These are phyloP conservation scores for Drosophila kikkawai DNA, from an alignment of 1,140 invertebrate species.

Conservation along the genomic window DNA sequence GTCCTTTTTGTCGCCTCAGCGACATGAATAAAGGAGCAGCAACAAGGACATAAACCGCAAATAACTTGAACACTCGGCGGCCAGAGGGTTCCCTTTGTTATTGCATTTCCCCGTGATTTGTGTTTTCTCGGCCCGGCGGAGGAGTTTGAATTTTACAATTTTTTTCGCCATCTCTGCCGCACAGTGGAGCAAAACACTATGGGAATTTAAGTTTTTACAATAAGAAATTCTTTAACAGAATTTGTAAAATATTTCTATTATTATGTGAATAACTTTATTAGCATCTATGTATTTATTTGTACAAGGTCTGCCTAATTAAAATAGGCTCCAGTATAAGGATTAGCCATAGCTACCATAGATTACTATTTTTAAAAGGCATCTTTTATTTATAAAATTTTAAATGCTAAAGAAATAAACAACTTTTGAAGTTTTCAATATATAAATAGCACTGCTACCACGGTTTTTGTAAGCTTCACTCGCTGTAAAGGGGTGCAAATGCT, in stretches of 20 bases:
- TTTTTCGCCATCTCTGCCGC: slow-evolving; percentile 22
- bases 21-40: slow-evolving; percentile 54
- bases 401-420: rapidly evolving
- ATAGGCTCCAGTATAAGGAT: no score
- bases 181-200: slow-evolving; percentile 44
- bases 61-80: slow-evolving; percentile 73
- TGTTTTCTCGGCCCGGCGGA: slow-evolving; percentile 56
- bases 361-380: no score
- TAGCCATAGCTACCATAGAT: no score
- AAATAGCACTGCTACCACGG: slow-evolving; percentile 21
- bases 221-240: background rate
- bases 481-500: slow-evolving; percentile 78
- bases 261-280: background rate
- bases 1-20: slow-evolving; percentile 77
- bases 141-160: slow-evolving; percentile 73
- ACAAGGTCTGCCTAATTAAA: no score
- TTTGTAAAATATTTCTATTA: background rate
- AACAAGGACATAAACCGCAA: slow-evolving; percentile 76
- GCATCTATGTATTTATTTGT: background rate
- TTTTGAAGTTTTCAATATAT: background rate
- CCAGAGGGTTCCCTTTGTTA: slow-evolving; percentile 71
- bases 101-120: slow-evolving; percentile 80
- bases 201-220: no score
- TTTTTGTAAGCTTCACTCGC: slow-evolving; percentile 1
- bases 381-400: background rate